Conservation (phyloP, 2,888 invertebrate genomes). For the Iphiclides podalirius region DNA sequence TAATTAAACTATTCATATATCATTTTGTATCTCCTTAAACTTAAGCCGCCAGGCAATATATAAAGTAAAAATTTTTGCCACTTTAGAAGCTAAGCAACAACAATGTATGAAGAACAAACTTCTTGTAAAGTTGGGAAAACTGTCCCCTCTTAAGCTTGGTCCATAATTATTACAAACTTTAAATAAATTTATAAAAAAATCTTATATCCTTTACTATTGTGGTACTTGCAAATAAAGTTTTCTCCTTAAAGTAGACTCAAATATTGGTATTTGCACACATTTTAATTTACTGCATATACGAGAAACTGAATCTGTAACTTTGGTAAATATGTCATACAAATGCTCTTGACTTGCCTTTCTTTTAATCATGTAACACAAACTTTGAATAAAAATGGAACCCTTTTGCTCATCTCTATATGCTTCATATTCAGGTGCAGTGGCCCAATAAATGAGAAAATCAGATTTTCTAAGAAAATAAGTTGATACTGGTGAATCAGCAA, state of each 20-base stretch:
- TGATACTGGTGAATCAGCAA: constrained; percentile 49
- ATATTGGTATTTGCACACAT: constrained; percentile 56
- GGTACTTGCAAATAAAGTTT: constrained; percentile 56
- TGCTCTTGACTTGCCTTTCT: constrained; percentile 47
- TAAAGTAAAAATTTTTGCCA: no score
- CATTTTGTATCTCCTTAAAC: no score
- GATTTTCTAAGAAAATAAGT: constrained; percentile 48
- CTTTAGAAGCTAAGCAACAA: no score
- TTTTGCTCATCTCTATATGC: constrained; percentile 54
- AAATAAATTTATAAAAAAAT: no score
- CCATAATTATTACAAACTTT: no score
- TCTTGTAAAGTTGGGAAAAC: no score
- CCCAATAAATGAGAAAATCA: constrained; percentile 66
- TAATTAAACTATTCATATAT: no score
- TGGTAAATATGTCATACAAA: constrained; percentile 60
- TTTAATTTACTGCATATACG: constrained; percentile 41
- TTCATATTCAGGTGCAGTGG: constrained; percentile 66
- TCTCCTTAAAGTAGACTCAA: constrained; percentile 55
- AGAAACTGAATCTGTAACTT: constrained; percentile 51
- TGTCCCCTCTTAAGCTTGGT: no score
- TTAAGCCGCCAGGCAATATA: no score
- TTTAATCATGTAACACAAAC: constrained; percentile 48
- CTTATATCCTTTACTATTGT: background rate
- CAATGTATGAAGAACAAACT: no score
- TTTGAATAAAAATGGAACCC: constrained; percentile 68